Percentiles rank a stretch among this genome's conserved stretches.
Conservation (phyloP, 2,113 vertebrate species). For the Crotalus tigris region DNA sequence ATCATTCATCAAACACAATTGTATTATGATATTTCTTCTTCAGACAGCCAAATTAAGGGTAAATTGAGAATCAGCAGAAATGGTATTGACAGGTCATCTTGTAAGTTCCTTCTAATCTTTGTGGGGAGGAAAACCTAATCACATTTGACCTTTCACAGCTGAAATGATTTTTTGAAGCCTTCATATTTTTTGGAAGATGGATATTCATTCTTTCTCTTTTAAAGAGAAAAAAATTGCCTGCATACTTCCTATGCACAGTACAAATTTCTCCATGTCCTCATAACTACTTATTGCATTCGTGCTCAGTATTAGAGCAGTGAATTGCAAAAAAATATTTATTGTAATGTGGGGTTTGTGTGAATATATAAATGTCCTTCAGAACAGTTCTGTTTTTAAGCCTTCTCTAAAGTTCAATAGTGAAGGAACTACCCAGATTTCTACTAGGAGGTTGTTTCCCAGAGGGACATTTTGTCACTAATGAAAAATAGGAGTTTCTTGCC, state of each 20-base stretch:
- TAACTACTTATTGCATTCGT: background rate
- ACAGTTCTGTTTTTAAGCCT: background rate
- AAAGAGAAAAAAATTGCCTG: background rate
- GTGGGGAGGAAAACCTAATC: constrained; percentile 2
- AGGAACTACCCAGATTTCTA: background rate
- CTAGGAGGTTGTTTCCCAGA: background rate
- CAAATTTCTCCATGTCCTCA: background rate
- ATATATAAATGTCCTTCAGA: background rate
- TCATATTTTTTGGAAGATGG: constrained; percentile 27
- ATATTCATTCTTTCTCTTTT: background rate
- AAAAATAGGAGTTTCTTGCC: background rate
- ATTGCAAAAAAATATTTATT: background rate
- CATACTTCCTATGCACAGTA: background rate
- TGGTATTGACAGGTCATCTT: background rate
- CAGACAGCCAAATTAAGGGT: constrained; percentile 7
- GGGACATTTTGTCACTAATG: background rate
- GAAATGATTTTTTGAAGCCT: constrained; percentile 3
- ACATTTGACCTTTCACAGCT: constrained; percentile 10
- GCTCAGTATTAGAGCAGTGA: background rate
- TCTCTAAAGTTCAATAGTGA: background rate
- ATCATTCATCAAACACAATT: constrained; percentile 24
- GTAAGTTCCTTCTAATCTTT: constrained; percentile 12
- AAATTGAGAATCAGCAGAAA: constrained; percentile 16
- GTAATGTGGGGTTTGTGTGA: background rate
- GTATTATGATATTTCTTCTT: background rate